phyloP scores from a whole-genome alignment of 2,113 vertebrate species.

The Neotoma lepida region DNA sequence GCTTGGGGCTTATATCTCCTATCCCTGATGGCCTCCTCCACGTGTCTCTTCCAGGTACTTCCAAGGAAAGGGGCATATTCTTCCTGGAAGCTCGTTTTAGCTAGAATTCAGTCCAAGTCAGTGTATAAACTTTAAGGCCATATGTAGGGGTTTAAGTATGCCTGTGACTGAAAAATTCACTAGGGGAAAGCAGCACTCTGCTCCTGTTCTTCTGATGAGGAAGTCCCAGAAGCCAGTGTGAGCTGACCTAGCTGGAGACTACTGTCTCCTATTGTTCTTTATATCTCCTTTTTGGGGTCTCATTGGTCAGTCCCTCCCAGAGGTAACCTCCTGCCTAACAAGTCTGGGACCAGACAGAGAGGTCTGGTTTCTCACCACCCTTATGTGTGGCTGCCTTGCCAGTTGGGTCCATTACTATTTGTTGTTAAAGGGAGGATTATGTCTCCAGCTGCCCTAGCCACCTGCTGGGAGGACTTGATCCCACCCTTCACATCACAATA shows the following conservation, averaged over 20 bases:
- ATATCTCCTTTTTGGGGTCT: not conserved
- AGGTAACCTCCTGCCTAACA: not conserved
- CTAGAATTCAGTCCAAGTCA: not conserved
- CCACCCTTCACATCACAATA: not conserved
- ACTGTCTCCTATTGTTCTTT: not conserved
- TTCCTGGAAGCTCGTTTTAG: not conserved
- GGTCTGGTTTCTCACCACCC: not conserved
- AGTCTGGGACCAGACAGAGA: not conserved
- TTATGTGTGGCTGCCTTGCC: slow-evolving; percentile 38
- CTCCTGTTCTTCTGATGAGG: not conserved
- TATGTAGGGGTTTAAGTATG: not conserved
- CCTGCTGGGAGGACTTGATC: slow-evolving; percentile 55
- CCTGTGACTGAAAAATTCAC: not conserved
- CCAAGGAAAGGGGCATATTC: not conserved
- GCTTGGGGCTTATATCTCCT: not conserved
- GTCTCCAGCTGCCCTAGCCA: slow-evolving; percentile 6
- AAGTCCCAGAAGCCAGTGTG: not conserved
- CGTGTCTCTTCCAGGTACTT: not conserved
- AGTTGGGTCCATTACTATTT: not conserved
- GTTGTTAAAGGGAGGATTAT: slow-evolving; percentile 58
- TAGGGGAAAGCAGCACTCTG: not conserved
- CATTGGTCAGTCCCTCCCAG: not conserved
- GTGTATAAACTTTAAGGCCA: not conserved
- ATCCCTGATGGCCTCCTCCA: not conserved
- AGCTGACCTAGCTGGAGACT: not conserved